Conservation (phyloP, 2,797 vertebrate species). For the Aulostomus chinensis region DNA sequence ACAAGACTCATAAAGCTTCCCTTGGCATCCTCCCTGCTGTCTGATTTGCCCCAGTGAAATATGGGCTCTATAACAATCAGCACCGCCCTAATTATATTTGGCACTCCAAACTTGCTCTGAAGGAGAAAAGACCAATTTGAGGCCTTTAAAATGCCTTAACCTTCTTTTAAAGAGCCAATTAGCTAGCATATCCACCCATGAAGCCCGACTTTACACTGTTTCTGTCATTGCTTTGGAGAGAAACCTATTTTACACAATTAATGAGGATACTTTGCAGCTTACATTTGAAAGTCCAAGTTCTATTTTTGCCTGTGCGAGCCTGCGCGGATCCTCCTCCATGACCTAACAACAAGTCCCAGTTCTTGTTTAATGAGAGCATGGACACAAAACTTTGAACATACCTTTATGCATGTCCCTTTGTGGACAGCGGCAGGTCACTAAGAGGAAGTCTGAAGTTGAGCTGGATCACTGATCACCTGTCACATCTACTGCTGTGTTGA, state of each 20-base stretch:
- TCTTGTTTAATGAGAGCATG: slow-evolving; percentile 33
- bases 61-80: slow-evolving; percentile 79
- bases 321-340: slow-evolving; percentile 1
- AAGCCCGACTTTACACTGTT: slow-evolving; percentile 72
- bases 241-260: slow-evolving; percentile 81
- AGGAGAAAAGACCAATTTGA: slow-evolving; percentile 81
- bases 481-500: too few species aligned
- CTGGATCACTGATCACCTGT: too few species aligned
- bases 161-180: slow-evolving; percentile 84
- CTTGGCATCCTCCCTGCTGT: slow-evolving; percentile 67
- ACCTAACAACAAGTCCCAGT: slow-evolving; percentile 13
- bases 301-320: slow-evolving; percentile 37
- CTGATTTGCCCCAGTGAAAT: slow-evolving; percentile 75
- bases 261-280: slow-evolving; percentile 69
- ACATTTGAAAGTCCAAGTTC: slow-evolving; percentile 52
- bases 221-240: slow-evolving; percentile 74
- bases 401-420: neutral
- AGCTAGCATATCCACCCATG: slow-evolving; percentile 74
- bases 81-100: slow-evolving; percentile 82
- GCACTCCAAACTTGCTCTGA: slow-evolving; percentile 76
- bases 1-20: slow-evolving; percentile 68
- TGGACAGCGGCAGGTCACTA: slow-evolving; percentile 13
- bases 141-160: slow-evolving; percentile 80
- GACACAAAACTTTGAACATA: slow-evolving; percentile 13
- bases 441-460: too few species aligned